Evolutionary conservation across 2,113 vertebrate species (phyloP), one percentile per base, ranked within the genome.

Genomic region (Vulpes lagopus): DNA sequence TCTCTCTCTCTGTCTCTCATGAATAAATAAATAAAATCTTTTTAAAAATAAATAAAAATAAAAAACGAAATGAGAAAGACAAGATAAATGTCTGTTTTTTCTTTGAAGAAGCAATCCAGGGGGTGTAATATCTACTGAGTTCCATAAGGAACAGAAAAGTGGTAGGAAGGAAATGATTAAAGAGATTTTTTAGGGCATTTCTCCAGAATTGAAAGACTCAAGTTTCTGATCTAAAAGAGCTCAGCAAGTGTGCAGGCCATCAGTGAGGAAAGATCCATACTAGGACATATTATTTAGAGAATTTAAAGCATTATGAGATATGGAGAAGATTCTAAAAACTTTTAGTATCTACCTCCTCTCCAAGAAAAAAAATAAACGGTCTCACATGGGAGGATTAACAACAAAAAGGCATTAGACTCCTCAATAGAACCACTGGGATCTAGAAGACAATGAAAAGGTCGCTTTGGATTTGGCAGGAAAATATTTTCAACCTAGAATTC

Each of bases 251-350:
- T 69, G 8, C n/a, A 55, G 3, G 27, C 22, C 67, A 53, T 32
- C 30, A 57, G 23, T 57, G 25, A 87, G 27, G 35, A 86, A 32
- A 53, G 25, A 60, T 1, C 16, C 49, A 57, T 35, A 57, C 1
- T 4, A 78, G 69, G 53, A 59, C 85, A 78, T n/a, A 55, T 23
- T 80, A 64, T 11, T 35, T 25, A 86, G 64, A 93, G 20, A 38
- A 64, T 53, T 80, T 57, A 30, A 74, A 74, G 79, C 15, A 89
- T 51, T 5, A 62, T 23, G 38, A 64, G 53, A 60, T 60, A 78
- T n/a, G 7, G 32, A 78, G 49, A 85, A 85, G 27, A 73, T 90
- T 92, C 60, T 78, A 35, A 80, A 92, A 92, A 59, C 35, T 94
- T 88, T 53, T 55, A 16, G 53, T 14, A 53, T 17, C 32, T 95